Evolutionary conservation across 2,797 vertebrate species (phyloP), one percentile per base, ranked within the genome.

Genomic region (Halcyon badia): DNA sequence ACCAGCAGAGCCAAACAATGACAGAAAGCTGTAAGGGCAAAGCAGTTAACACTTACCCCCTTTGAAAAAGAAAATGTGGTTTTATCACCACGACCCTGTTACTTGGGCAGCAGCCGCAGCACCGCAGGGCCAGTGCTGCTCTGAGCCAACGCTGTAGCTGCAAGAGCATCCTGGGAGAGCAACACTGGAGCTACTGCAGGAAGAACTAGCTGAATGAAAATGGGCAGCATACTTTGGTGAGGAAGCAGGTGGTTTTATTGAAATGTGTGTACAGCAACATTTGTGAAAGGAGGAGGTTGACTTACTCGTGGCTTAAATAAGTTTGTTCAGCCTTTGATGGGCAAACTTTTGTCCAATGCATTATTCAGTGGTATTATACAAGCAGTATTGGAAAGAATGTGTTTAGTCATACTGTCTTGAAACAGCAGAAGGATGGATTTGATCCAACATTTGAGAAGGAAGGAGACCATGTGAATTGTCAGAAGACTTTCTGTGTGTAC

Each of bases 241-340:
- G 80, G 42, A 88, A 87, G 83, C 87, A 93, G 85, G 85, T 93
- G 90, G 62, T 31, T 91, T 90, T 70, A 90, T 54, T 91, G 86
- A 84, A 95, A 87, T 71, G 25, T 30, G 88, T 39, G 64, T 90
- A 77, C 48, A 60, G 30, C 52, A 91, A 80, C 41, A 39, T 76
- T 90, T 77, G 37, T 84, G 83, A 95, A 82, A 90, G 48, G 56
- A 77, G 51, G 19, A 87, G 31, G 31, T 1, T 84, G 69, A 86
- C 58, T 82, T 95, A 48, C 69, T 90, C 76, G 73, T n/a, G 66
- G 61, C 28, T 91, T 48, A 89, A 87, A 72, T 72, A 91, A 94
- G 54, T 91, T 91, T 92, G 86, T 88, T 91, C 76, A 91, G 60
- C 28, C 54, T 94, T 79, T 76, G 80, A 91, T 33, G 26, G 56